Conservation (phyloP, 2,797 vertebrate genomes). For the Molothrus aeneus region DNA sequence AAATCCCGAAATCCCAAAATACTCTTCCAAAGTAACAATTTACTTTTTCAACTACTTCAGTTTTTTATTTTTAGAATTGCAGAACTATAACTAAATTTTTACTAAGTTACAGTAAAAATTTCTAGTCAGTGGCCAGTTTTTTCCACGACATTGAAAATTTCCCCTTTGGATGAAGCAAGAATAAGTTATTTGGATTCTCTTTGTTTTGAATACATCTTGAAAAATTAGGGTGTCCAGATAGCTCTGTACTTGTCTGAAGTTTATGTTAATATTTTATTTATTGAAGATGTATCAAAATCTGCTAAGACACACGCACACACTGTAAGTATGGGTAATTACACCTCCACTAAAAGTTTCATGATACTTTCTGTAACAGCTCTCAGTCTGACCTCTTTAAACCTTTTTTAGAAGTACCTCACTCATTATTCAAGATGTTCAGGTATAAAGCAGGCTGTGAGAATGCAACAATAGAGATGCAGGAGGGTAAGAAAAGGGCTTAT, state of each 20-base stretch:
- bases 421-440: background rate
- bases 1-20: background rate
- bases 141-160: background rate
- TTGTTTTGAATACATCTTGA: background rate
- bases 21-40: background rate
- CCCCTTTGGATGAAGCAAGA: background rate
- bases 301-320: background rate
- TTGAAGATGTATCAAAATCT: background rate
- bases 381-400: background rate
- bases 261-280: background rate
- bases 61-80: background rate
- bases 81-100: background rate
- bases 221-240: background rate
- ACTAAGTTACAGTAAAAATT: background rate
- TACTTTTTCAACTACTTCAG: background rate
- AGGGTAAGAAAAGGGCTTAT: background rate
- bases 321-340: background rate
- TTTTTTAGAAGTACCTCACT: background rate
- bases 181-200: background rate
- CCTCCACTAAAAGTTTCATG: background rate
- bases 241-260: background rate
- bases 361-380: background rate
- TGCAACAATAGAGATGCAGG: background rate
- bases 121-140: background rate
- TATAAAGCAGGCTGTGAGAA: background rate